Percentiles rank a stretch among this genome's conserved stretches.
Conservation (phyloP, 2,797 vertebrate species). For the Gymnoscopelus braueri region DNA sequence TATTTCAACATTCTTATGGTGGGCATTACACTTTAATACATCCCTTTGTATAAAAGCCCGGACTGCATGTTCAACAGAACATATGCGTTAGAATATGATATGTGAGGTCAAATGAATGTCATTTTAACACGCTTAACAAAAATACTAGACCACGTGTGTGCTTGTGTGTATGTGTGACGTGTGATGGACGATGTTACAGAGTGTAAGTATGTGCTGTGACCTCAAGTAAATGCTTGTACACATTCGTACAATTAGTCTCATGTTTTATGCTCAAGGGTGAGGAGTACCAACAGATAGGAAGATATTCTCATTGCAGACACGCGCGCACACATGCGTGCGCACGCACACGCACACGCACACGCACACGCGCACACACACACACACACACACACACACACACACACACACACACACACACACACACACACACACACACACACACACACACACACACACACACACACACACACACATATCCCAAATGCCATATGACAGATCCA, state of each 20-base stretch:
- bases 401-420: slow-evolving; percentile 2
- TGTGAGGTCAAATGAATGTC: slow-evolving; percentile 21
- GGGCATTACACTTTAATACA: neutral
- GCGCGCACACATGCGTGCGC: neutral
- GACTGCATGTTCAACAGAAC: neutral
- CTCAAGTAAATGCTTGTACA: neutral
- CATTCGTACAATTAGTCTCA: too few species aligned
- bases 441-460: slow-evolving; percentile 2
- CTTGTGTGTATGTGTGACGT: neutral
- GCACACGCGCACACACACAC: neutral
- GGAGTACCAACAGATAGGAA: neutral
- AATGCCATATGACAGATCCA: slow-evolving; percentile 22
- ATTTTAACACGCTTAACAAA: slow-evolving; percentile 6
- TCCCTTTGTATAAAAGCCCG: neutral
- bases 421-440: neutral
- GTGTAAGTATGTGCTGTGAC: neutral
- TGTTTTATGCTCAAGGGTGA: neutral
- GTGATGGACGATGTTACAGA: neutral
- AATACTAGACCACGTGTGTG: neutral
- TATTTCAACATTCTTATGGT: neutral
- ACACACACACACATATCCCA: slow-evolving; percentile 13
- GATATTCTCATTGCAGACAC: neutral
- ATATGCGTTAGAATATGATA: slow-evolving; percentile 4
- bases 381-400: neutral
- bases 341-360: neutral